These are phyloP conservation scores for Thaleichthys pacificus DNA, from an alignment of 2,797 vertebrate genomes.

Conservation along the genomic window DNA sequence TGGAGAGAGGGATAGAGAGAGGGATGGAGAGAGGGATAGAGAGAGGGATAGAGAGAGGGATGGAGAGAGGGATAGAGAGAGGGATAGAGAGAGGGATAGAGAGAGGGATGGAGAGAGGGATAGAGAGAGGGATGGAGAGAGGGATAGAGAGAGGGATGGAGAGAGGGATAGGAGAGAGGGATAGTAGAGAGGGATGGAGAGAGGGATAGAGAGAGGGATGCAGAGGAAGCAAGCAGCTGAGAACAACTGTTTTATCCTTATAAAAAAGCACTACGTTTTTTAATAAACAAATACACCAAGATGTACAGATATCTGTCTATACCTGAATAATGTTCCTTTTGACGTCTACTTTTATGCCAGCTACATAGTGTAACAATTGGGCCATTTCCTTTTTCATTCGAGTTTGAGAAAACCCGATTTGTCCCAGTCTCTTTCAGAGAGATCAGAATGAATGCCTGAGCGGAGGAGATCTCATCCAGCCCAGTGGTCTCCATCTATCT, in stretches of 20 bases:
- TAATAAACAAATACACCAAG: too few relatives aligned
- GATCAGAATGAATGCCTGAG: constrained; percentile 24
- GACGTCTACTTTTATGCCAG: too few relatives aligned
- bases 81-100: neutral
- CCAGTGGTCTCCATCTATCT: constrained; percentile 22
- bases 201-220: neutral
- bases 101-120: too few relatives aligned
- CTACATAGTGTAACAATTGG: too few relatives aligned
- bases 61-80: neutral
- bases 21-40: constrained; percentile 45
- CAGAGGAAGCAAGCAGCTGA: constrained; percentile 50
- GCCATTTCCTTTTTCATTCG: too few relatives aligned
- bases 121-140: too few relatives aligned
- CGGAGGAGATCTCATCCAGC: constrained; percentile 12
- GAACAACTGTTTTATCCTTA: neutral
- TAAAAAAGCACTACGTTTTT: too few relatives aligned
- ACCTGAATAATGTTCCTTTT: too few relatives aligned
- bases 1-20: constrained; percentile 29
- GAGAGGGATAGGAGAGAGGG: neutral
- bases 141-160: constrained; percentile 27
- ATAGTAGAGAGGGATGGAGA: too few relatives aligned
- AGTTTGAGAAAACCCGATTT: neutral
- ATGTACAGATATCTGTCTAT: too few relatives aligned
- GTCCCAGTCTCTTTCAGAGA: constrained; percentile 6
- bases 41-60: constrained; percentile 23